phyloP scores from a whole-genome alignment of 2,113 vertebrate genomes.

The Labrus mixtus region DNA sequence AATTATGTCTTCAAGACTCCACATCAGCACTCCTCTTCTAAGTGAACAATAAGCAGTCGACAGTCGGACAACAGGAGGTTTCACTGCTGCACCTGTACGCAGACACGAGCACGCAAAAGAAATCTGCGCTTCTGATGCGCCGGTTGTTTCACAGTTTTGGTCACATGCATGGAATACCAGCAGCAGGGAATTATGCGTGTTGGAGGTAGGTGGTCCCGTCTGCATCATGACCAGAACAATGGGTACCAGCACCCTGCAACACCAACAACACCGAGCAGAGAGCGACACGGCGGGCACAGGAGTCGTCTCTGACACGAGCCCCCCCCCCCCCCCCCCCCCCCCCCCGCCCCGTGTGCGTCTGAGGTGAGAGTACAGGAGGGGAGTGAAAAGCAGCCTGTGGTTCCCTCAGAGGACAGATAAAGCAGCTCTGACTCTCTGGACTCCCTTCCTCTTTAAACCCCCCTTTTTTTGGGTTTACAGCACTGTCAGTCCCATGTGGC shows the following conservation, averaged over 20 bases:
- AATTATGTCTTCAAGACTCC: too few species aligned
- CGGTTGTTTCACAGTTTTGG: constrained; percentile 51
- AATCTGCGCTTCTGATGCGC: constrained; percentile 8
- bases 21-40: too few species aligned
- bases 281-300: constrained; percentile 27
- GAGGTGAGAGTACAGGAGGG: constrained; percentile 8
- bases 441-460: constrained; percentile 25
- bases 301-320: constrained; percentile 30
- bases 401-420: constrained; percentile 33
- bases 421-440: constrained; percentile 28
- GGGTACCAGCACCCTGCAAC: constrained; percentile 57
- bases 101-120: constrained; percentile 13
- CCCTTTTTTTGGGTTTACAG: constrained; percentile 37
- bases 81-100: constrained; percentile 11
- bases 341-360: constrained; percentile 27
- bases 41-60: too few species aligned
- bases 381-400: too few species aligned
- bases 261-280: constrained; percentile 28
- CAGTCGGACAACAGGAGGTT: not conserved
- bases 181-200: constrained; percentile 67
- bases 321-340: too few species aligned
- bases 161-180: constrained; percentile 73
- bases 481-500: constrained; percentile 57
- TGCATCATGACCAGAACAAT: constrained; percentile 74
- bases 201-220: constrained; percentile 75